Conservation (phyloP, 2,888 invertebrate genomes). For the Hoplodrina ambigua region DNA sequence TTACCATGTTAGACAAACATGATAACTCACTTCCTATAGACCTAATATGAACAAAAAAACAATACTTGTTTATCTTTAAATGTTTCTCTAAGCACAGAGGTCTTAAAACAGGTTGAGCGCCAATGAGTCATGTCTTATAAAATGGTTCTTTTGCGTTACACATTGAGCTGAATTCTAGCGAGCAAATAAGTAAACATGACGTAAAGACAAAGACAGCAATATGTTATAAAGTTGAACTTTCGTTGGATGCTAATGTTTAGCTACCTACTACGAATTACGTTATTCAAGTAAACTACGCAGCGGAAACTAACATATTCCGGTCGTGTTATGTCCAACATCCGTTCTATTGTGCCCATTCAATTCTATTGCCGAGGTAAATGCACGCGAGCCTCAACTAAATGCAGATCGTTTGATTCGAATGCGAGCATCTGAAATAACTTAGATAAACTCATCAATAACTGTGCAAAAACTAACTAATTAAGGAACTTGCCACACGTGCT, state of each 20-base stretch:
- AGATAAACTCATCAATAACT: constrained; percentile 21
- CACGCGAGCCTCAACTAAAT: constrained; percentile 49
- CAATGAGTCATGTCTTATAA: constrained; percentile 73
- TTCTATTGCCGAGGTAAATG: constrained; percentile 62
- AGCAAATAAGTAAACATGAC: constrained; percentile 30
- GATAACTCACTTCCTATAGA: constrained; percentile 12
- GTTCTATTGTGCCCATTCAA: constrained; percentile 79
- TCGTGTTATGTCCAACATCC: constrained; percentile 83
- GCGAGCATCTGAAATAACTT: constrained; percentile 27
- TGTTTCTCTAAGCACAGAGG: constrained; percentile 72
- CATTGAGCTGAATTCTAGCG: constrained; percentile 53
- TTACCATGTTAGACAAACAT: constrained; percentile 6
- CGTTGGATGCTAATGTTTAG: constrained; percentile 22
- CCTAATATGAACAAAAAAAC: constrained; percentile 29
- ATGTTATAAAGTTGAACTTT: constrained; percentile 3
- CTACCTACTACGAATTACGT: constrained; percentile 51
- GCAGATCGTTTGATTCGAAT: constrained; percentile 30
- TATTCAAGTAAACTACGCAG: constrained; percentile 67
- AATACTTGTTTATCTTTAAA: constrained; percentile 52
- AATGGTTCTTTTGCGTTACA: constrained; percentile 67
- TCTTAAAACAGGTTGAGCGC: constrained; percentile 77
- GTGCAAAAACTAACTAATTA: constrained; percentile 34
- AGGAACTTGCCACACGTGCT: constrained; percentile 56
- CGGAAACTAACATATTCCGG: constrained; percentile 82
- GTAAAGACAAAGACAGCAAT: constrained; percentile 12